A percentile compares a stretch with the other conserved stretches of the same genome.
phyloP scores from a whole-genome alignment of 2,797 vertebrate species.

The Crax fasciolata region DNA sequence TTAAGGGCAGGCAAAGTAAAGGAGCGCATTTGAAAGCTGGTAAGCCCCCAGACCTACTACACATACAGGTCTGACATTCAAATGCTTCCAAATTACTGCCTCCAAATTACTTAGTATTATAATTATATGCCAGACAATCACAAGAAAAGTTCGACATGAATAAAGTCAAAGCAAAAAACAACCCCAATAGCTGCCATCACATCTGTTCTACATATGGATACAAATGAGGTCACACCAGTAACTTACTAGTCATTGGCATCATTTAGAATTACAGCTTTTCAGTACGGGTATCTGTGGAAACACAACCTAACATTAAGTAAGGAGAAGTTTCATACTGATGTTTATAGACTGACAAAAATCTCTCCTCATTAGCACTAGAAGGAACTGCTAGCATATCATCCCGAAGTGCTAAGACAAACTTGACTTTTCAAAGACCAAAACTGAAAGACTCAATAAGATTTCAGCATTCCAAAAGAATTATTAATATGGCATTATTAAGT shows the following conservation, averaged over 20 bases:
- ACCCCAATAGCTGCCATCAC: not conserved
- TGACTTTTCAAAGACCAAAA: not conserved
- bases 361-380: not conserved
- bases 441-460: not conserved
- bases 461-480: constrained; percentile 34
- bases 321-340: constrained; percentile 19
- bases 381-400: not conserved
- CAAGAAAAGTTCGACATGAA: not conserved
- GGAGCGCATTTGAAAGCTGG: not conserved
- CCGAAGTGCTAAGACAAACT: constrained; percentile 8
- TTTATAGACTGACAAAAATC: not conserved
- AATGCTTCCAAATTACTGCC: not conserved
- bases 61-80: not conserved
- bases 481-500: constrained; percentile 29
- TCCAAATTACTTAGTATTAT: not conserved
- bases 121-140: not conserved
- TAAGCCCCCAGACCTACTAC: not conserved
- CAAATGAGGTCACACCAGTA: constrained; percentile 8
- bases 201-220: constrained; percentile 26
- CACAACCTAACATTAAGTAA: not conserved
- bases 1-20: not conserved
- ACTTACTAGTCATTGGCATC: not conserved
- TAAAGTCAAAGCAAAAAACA: not conserved
- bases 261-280: constrained; percentile 2
- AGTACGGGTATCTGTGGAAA: constrained; percentile 38